phyloP scores from a whole-genome alignment of 64 coral and sea anemone species.

The Astreopora myriophthalma region DNA sequence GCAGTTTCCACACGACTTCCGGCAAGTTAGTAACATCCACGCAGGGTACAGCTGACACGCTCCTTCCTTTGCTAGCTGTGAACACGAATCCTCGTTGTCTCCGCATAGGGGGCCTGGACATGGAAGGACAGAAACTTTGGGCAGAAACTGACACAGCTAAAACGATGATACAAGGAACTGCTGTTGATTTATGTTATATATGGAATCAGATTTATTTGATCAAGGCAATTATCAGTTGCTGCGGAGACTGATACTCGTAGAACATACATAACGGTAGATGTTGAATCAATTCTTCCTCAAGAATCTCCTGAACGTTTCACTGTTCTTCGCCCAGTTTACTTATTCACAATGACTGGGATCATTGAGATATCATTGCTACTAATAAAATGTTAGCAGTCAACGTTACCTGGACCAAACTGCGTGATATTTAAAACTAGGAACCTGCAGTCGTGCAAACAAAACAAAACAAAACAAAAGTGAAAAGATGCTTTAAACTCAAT shows the following conservation, averaged over 20 bases:
- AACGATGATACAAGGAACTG: too few relatives aligned
- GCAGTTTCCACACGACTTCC: conserved; percentile 65
- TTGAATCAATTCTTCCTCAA: too few relatives aligned
- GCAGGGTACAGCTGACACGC: not conserved
- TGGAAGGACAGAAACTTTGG: too few relatives aligned
- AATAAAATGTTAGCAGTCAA: not conserved
- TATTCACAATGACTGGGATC: not conserved
- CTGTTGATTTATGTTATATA: too few relatives aligned
- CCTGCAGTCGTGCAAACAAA: not conserved
- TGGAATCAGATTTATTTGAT: too few relatives aligned
- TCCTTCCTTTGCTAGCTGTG: not conserved
- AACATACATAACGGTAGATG: too few relatives aligned
- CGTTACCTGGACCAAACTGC: conserved; percentile 30
- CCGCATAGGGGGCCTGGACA: not conserved
- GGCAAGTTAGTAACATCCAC: conserved; percentile 22
- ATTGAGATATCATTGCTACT: not conserved
- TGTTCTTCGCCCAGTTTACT: not conserved
- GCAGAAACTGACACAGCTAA: too few relatives aligned
- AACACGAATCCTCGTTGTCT: conserved; percentile 7
- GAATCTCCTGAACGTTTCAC: too few relatives aligned
- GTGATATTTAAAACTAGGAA: not conserved
- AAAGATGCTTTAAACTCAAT: not conserved
- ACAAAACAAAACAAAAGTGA: not conserved
- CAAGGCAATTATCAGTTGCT: too few relatives aligned
- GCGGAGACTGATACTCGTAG: too few relatives aligned